Percentiles rank a stretch among this genome's conserved stretches.
Conservation (phyloP, 2,113 vertebrate genomes). For the Polyodon spathula region DNA sequence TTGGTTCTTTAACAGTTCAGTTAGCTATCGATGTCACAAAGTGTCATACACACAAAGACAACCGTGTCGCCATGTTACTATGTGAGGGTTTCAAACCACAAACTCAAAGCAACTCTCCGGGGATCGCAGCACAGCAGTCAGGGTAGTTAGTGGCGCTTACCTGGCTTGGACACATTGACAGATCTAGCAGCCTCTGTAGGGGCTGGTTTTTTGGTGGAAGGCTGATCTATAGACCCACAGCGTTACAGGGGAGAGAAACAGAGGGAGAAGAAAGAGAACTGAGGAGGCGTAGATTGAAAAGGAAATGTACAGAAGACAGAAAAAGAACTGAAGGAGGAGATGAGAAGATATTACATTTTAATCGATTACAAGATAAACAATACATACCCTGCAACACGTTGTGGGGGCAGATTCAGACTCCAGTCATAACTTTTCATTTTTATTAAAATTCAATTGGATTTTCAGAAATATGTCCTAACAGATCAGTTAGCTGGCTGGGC, state of each 20-base stretch:
- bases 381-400: conserved; percentile 8
- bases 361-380: conserved; percentile 11
- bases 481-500: too few species aligned
- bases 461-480: too few species aligned
- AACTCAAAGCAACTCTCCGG: conserved; percentile 17
- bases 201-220: conserved; percentile 59
- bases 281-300: conserved; percentile 25
- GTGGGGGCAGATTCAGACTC: too few species aligned
- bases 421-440: too few species aligned
- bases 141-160: conserved; percentile 47
- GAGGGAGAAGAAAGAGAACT: conserved; percentile 33
- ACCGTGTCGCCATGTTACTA: not conserved
- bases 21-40: too few species aligned
- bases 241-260: conserved; percentile 25
- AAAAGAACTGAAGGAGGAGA: conserved; percentile 16
- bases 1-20: too few species aligned
- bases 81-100: not conserved
- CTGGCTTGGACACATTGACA: conserved; percentile 53
- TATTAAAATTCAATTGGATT: too few species aligned
- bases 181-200: conserved; percentile 49
- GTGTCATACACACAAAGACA: not conserved
- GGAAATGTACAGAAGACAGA: conserved; percentile 1
- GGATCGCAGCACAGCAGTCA: conserved; percentile 13
- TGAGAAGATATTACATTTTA: too few species aligned
- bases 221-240: conserved; percentile 51